Evolutionary conservation across 2,113 vertebrate genomes (phyloP).

Genomic region (Glaucidium brasilianum): DNA sequence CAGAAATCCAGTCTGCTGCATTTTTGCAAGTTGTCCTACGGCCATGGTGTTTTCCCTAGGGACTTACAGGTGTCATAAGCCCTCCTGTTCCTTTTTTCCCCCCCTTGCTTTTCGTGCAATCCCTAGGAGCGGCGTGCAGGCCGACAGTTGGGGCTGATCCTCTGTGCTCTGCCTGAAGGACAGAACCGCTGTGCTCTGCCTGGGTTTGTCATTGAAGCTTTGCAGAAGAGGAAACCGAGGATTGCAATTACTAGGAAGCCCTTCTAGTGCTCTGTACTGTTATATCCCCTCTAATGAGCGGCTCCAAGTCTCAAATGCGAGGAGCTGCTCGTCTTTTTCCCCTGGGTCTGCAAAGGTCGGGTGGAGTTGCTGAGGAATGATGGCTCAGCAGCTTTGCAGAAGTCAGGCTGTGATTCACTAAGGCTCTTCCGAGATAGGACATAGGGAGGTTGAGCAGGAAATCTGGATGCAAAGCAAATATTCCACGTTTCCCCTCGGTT

Average conservation of each 20-base stretch:
- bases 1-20: neutral
- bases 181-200: neutral
- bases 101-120: neutral
- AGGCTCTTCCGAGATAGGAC: neutral
- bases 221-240: neutral
- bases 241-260: neutral
- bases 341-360: neutral
- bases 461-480: neutral
- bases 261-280: neutral
- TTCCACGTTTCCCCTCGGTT: neutral
- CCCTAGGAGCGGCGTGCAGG: fast-evolving
- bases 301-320: neutral
- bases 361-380: neutral
- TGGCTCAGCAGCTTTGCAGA: neutral
- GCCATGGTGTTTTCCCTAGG: neutral
- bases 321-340: neutral
- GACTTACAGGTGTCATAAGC: fast-evolving
- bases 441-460: neutral
- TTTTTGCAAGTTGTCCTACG: neutral
- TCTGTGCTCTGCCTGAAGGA: fast-evolving
- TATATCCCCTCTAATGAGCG: fast-evolving
- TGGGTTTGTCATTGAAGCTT: neutral
- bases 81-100: fast-evolving
- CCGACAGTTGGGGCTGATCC: fast-evolving
- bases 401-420: neutral